A percentile compares a stretch with the other conserved stretches of the same genome.
Conservation (phyloP, 2,888 invertebrate genomes). For the Parelbella ahira region DNA sequence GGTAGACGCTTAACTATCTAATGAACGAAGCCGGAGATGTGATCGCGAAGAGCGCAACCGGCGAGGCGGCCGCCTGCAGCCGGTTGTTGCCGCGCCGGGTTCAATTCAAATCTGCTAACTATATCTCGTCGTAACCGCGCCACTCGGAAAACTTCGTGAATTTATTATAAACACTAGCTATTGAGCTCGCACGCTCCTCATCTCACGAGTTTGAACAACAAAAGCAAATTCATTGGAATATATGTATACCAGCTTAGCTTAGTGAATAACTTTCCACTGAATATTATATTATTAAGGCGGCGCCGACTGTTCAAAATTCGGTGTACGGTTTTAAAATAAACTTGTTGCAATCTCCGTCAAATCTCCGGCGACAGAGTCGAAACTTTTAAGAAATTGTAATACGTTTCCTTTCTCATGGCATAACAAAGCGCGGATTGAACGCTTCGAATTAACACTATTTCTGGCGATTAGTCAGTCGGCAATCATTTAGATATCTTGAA, state of each 20-base stretch:
- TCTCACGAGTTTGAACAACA: constrained; percentile 30
- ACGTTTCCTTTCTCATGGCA: constrained; percentile 12
- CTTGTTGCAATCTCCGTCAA: constrained; percentile 15
- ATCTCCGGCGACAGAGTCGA: constrained; percentile 6
- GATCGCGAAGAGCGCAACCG: constrained; percentile 37
- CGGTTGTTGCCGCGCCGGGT: constrained; percentile 29
- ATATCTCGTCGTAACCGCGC: constrained; percentile 45
- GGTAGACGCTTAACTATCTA: constrained; percentile 58
- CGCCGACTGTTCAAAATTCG: constrained; percentile 29
- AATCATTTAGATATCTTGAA: constrained; percentile 9
- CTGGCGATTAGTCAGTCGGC: constrained; percentile 4
- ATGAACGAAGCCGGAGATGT: constrained; percentile 58
- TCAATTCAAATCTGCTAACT: constrained; percentile 53
- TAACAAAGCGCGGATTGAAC: too few relatives aligned
- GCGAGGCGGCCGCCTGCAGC: constrained; percentile 38
- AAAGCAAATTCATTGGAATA: constrained; percentile 24
- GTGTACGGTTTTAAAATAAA: constrained; percentile 11
- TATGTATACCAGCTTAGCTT: constrained; percentile 22
- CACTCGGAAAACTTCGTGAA: constrained; percentile 38
- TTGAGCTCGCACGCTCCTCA: constrained; percentile 33
- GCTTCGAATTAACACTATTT: too few relatives aligned
- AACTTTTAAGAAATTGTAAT: constrained; percentile 16
- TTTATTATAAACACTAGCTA: constrained; percentile 39
- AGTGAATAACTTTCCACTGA: constrained; percentile 21
- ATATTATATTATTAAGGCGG: constrained; percentile 19